Conservation (phyloP, 2,113 vertebrate species). For the Oryzias javanicus region DNA sequence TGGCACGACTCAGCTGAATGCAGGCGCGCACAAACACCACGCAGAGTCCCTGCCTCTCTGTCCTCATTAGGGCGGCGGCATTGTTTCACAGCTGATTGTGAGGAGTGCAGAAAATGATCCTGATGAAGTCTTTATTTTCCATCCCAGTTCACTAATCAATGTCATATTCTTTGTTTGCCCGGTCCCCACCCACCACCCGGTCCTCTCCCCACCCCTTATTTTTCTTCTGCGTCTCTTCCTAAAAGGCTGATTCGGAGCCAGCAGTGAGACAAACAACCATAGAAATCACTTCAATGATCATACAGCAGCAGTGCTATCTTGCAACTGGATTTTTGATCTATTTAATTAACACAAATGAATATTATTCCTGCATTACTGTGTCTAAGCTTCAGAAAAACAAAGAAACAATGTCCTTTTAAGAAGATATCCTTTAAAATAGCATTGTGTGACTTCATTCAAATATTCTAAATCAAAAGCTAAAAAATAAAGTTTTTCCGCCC, state of each 20-base stretch:
- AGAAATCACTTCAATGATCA: slow-evolving; percentile 69
- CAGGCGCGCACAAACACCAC: slow-evolving; percentile 16
- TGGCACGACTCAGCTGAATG: slow-evolving; percentile 15
- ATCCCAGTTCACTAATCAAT: slow-evolving; percentile 72
- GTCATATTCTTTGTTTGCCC: slow-evolving; percentile 57
- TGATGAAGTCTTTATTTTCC: slow-evolving; percentile 75
- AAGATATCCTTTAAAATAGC: slow-evolving; percentile 52
- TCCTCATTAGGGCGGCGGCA: slow-evolving; percentile 60
- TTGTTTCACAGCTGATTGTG: slow-evolving; percentile 69
- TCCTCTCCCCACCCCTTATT: slow-evolving; percentile 23
- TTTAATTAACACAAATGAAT: slow-evolving; percentile 63
- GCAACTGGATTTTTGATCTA: slow-evolving; percentile 53
- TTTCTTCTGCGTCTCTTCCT: slow-evolving; percentile 39
- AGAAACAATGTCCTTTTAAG: slow-evolving; percentile 21
- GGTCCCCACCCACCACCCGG: slow-evolving; percentile 8
- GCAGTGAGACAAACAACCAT: slow-evolving; percentile 67
- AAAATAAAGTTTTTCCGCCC: slow-evolving; percentile 21
- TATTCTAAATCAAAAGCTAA: slow-evolving; percentile 47
- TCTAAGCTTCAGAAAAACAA: slow-evolving; percentile 24
- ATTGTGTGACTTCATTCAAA: slow-evolving; percentile 51
- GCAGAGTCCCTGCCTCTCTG: slow-evolving; percentile 37
- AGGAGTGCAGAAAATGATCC: slow-evolving; percentile 61
- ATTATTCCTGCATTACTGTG: slow-evolving; percentile 35
- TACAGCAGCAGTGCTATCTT: slow-evolving; percentile 51
- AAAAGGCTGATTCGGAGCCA: slow-evolving; percentile 60